These are phyloP conservation scores for Tridacna crocea DNA, from an alignment of 2,888 invertebrate genomes.

Conservation along the genomic window DNA sequence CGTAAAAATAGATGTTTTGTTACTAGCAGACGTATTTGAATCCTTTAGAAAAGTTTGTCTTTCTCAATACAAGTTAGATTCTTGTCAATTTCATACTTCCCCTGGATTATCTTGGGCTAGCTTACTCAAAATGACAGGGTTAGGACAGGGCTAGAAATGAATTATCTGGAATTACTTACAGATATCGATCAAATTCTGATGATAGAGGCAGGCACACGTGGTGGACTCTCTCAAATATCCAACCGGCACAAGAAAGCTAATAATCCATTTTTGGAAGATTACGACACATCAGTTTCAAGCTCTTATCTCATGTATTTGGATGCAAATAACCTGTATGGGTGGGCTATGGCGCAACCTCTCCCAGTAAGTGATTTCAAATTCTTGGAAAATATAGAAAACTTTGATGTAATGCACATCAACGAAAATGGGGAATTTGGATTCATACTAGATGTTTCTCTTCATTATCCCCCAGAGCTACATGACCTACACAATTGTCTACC, in stretches of 20 bases:
- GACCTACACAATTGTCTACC: slow-evolving; percentile 32
- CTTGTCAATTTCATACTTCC: slow-evolving; percentile 45
- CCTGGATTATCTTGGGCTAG: slow-evolving; percentile 46
- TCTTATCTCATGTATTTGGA: slow-evolving; percentile 45
- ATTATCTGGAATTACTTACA: slow-evolving; percentile 45
- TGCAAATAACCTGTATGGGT: slow-evolving; percentile 37
- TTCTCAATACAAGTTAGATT: slow-evolving; percentile 41
- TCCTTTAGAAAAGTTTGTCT: slow-evolving; percentile 38
- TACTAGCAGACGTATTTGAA: slow-evolving; percentile 40
- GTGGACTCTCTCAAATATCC: slow-evolving; percentile 47
- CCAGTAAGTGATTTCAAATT: slow-evolving; percentile 27
- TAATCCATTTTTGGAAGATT: slow-evolving; percentile 38
- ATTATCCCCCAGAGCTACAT: slow-evolving; percentile 26
- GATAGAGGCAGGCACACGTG: slow-evolving; percentile 37
- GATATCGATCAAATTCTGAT: slow-evolving; percentile 38
- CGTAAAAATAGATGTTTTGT: slow-evolving; percentile 22
- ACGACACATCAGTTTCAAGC: slow-evolving; percentile 25
- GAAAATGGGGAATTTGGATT: slow-evolving; percentile 29
- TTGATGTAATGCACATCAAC: slow-evolving; percentile 23
- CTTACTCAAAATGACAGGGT: slow-evolving; percentile 42
- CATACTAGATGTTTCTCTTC: slow-evolving; percentile 29
- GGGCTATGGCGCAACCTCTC: slow-evolving; percentile 30
- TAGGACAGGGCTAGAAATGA: too few relatives aligned
- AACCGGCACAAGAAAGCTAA: slow-evolving; percentile 45
- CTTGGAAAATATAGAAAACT: slow-evolving; percentile 10